A percentile compares a stretch with the other conserved stretches of the same genome.
Evolutionary conservation across 2,113 vertebrate species (phyloP).

Genomic region (Lathamus discolor): DNA sequence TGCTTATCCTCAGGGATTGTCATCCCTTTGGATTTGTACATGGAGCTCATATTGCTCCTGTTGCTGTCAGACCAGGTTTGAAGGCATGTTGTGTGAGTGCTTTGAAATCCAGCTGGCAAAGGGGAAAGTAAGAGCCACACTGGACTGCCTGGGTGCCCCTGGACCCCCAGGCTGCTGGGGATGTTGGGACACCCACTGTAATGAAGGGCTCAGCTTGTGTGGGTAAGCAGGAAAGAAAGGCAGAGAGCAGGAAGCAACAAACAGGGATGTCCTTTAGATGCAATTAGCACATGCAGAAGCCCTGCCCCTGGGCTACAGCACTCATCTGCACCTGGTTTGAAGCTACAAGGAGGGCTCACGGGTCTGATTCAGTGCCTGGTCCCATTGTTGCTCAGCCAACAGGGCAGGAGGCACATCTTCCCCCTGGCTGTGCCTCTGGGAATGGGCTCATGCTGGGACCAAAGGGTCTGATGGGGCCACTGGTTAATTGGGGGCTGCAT

Average conservation of each 20-base stretch:
- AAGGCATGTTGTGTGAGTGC: not conserved
- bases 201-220: not conserved
- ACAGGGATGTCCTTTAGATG: not conserved
- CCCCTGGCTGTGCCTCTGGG: not conserved
- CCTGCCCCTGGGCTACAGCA: not conserved
- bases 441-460: accelerated
- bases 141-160: too few species aligned
- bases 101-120: not conserved
- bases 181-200: not conserved
- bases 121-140: not conserved
- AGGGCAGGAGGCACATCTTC: not conserved
- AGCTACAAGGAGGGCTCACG: accelerated
- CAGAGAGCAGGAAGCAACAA: not conserved
- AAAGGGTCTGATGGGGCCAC: not conserved
- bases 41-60: not conserved
- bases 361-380: not conserved
- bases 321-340: accelerated
- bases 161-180: not conserved
- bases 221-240: not conserved
- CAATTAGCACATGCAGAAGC: not conserved
- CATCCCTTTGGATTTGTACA: not conserved
- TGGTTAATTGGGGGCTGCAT: not conserved
- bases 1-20: not conserved
- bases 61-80: not conserved
- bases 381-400: accelerated